Conservation (phyloP, 2,888 invertebrate species). For the Gonocerus acuteangulatus region DNA sequence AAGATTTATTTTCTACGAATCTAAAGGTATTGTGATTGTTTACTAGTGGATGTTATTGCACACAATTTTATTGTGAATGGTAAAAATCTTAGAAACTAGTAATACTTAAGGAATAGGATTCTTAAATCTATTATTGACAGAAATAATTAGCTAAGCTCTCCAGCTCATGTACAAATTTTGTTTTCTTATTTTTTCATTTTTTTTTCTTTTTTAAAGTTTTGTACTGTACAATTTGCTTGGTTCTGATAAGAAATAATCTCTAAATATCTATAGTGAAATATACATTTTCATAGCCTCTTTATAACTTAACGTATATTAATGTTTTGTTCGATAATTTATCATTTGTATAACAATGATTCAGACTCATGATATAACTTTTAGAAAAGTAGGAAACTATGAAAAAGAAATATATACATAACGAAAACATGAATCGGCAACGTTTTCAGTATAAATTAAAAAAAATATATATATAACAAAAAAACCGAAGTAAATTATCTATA, state of each 20-base stretch:
- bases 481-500: slow-evolving; percentile 16
- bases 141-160: neutral
- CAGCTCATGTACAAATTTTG: neutral
- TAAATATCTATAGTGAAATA: slow-evolving; percentile 5
- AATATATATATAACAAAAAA: neutral
- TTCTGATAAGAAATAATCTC: neutral
- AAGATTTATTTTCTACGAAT: too few relatives aligned
- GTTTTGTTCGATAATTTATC: neutral
- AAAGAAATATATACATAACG: slow-evolving; percentile 2
- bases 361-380: neutral
- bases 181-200: neutral
- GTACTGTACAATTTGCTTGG: slow-evolving; percentile 1
- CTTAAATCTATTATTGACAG: slow-evolving; percentile 1
- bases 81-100: slow-evolving; percentile 19
- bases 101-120: slow-evolving; percentile 15
- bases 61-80: neutral
- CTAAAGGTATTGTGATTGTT: too few relatives aligned
- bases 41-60: neutral
- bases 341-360: slow-evolving; percentile 1
- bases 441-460: slow-evolving; percentile 19
- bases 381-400: slow-evolving; percentile 15
- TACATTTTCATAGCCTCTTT: slow-evolving; percentile 24
- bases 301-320: slow-evolving; percentile 16
- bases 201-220: neutral
- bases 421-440: slow-evolving; percentile 6